Evolutionary conservation across 1,140 invertebrate genomes (phyloP).

Genomic region (Drosophila tropicalis): DNA sequence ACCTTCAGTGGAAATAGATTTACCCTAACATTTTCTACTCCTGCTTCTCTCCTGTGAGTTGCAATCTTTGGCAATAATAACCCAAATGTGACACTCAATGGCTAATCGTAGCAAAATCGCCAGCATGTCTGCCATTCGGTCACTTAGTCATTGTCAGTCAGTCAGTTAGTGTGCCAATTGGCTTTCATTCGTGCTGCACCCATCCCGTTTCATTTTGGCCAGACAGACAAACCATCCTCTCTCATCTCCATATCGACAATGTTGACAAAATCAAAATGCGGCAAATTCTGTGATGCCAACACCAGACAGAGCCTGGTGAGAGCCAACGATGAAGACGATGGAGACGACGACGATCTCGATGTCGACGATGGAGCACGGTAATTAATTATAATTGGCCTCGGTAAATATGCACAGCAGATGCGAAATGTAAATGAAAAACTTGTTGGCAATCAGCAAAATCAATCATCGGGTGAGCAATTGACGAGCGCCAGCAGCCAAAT

Average conservation of each 20-base stretch:
- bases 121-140: slow-evolving; percentile 39
- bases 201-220: not conserved
- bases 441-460: slow-evolving; percentile 75
- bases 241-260: slow-evolving; percentile 28
- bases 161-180: slow-evolving; percentile 29
- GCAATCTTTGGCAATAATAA: slow-evolving; percentile 1
- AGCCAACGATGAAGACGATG: slow-evolving; percentile 25
- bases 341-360: not conserved
- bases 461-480: slow-evolving; percentile 76
- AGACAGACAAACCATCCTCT: not conserved
- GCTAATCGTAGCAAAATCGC: slow-evolving; percentile 41
- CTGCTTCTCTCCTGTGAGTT: not conserved
- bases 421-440: slow-evolving; percentile 72
- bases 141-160: slow-evolving; percentile 45
- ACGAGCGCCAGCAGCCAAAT: slow-evolving; percentile 55
- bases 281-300: slow-evolving; percentile 55
- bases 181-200: slow-evolving; percentile 62
- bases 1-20: no score
- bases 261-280: slow-evolving; percentile 79
- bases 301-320: slow-evolving; percentile 35
- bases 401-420: slow-evolving; percentile 57
- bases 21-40: no score
- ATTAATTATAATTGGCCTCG: slow-evolving; percentile 76
- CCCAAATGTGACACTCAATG: slow-evolving; percentile 29
- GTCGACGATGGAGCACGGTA: slow-evolving; percentile 44